These are phyloP conservation scores for Caerostris extrusa DNA, from an alignment of 1,140 invertebrate genomes.

Conservation along the genomic window DNA sequence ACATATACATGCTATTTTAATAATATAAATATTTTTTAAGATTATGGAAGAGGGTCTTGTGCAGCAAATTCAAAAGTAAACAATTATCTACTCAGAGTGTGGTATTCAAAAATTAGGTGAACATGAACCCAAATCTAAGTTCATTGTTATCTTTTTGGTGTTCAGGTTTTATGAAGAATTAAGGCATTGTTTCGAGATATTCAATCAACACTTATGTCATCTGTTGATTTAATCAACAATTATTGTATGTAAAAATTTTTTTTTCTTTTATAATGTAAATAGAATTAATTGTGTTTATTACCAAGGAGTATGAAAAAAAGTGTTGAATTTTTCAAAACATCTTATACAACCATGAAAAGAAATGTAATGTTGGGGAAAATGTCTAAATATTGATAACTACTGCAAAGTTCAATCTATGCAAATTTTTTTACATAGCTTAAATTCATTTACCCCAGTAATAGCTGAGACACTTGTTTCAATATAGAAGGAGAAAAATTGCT, in stretches of 20 bases:
- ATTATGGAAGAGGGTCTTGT: constrained; percentile 79
- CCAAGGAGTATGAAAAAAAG: too few relatives aligned
- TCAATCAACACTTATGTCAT: not conserved
- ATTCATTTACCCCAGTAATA: too few relatives aligned
- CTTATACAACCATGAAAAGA: too few relatives aligned
- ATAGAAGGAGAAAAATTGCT: too few relatives aligned
- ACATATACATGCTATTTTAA: not conserved
- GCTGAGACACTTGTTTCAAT: too few relatives aligned
- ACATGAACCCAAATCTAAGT: constrained; percentile 90
- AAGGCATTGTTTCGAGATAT: constrained; percentile 87
- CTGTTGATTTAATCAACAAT: not conserved
- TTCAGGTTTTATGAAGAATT: constrained; percentile 91
- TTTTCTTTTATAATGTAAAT: not conserved
- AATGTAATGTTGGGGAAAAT: too few relatives aligned
- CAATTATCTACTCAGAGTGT: constrained; percentile 79
- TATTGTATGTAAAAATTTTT: not conserved
- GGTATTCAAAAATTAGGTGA: constrained; percentile 84
- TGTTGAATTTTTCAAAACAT: too few relatives aligned
- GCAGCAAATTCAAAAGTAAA: constrained; percentile 78
- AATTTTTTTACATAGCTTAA: too few relatives aligned
- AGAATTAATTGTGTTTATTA: too few relatives aligned
- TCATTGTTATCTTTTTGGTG: constrained; percentile 86
- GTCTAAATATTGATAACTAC: too few relatives aligned
- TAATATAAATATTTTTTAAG: constrained; percentile 77
- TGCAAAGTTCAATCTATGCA: too few relatives aligned